Percentiles rank a stretch among this genome's conserved stretches.
Conservation (phyloP, 2,113 vertebrate genomes). For the Trogon surrucura region DNA sequence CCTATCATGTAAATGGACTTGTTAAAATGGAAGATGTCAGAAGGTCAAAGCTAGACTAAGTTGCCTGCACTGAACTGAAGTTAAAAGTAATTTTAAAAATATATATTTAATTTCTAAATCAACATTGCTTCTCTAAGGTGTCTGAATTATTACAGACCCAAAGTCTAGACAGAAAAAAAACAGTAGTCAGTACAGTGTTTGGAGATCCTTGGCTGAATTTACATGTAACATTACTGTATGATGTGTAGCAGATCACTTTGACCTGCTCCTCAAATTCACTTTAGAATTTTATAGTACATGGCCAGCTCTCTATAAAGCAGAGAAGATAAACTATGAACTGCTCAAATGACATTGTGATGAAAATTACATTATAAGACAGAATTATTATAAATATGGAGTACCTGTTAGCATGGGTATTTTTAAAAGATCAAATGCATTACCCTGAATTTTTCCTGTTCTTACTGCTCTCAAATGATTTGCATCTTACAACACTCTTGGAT, state of each 20-base stretch:
- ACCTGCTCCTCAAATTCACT: not conserved
- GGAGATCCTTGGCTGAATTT: not conserved
- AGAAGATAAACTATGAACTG: not conserved
- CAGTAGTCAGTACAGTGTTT: not conserved
- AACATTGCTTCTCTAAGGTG: not conserved
- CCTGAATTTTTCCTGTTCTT: not conserved
- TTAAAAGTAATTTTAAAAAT: not conserved
- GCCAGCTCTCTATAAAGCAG: not conserved
- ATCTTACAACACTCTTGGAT: not conserved
- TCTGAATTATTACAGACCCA: not conserved
- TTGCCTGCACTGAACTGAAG: not conserved
- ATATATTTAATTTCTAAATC: not conserved
- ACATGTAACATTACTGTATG: not conserved
- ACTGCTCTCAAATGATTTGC: not conserved
- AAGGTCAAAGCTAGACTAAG: not conserved
- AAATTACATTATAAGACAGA: not conserved
- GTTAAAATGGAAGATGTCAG: not conserved
- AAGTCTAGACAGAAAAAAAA: not conserved
- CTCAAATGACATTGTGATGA: not conserved
- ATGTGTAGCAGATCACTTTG: not conserved
- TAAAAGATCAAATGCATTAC: not conserved
- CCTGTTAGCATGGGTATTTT: not conserved
- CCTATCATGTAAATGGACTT: not conserved
- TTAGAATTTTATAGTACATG: not conserved
- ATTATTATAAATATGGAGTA: not conserved